These are phyloP conservation scores for Narcine bancroftii DNA, from an alignment of 2,113 vertebrate genomes.

Conservation along the genomic window DNA sequence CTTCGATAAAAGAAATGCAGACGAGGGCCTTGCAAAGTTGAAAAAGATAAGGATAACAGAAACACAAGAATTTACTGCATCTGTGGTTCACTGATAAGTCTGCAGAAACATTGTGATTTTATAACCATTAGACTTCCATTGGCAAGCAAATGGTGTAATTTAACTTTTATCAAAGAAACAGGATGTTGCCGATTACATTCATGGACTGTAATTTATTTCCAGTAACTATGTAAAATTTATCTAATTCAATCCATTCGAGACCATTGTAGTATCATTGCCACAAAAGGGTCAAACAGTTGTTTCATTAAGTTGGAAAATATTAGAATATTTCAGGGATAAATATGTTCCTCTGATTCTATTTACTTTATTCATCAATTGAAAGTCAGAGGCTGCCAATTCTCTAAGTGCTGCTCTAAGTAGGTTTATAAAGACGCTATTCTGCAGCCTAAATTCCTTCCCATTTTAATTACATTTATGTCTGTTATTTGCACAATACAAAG, in stretches of 20 bases:
- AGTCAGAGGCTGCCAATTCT: neutral
- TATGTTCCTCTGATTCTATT: neutral
- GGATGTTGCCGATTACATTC: slow-evolving; percentile 24
- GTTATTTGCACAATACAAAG: neutral
- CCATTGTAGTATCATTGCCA: neutral
- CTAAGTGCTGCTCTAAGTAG: neutral
- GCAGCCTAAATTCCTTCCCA: neutral
- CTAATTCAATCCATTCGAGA: neutral
- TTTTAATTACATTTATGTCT: neutral
- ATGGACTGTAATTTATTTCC: neutral
- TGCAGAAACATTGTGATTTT: neutral
- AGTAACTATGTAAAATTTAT: neutral
- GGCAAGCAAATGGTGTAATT: neutral
- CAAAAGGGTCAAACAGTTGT: slow-evolving; percentile 15
- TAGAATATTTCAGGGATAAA: neutral
- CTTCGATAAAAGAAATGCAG: neutral
- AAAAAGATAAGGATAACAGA: neutral
- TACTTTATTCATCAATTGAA: neutral
- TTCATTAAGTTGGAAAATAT: neutral
- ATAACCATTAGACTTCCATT: neutral
- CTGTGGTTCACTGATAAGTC: neutral
- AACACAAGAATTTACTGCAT: neutral
- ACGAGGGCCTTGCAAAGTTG: neutral
- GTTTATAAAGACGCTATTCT: neutral
- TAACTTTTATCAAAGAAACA: neutral